phyloP scores from a whole-genome alignment of 2,113 vertebrate genomes.

The Rhombomys opimus region DNA sequence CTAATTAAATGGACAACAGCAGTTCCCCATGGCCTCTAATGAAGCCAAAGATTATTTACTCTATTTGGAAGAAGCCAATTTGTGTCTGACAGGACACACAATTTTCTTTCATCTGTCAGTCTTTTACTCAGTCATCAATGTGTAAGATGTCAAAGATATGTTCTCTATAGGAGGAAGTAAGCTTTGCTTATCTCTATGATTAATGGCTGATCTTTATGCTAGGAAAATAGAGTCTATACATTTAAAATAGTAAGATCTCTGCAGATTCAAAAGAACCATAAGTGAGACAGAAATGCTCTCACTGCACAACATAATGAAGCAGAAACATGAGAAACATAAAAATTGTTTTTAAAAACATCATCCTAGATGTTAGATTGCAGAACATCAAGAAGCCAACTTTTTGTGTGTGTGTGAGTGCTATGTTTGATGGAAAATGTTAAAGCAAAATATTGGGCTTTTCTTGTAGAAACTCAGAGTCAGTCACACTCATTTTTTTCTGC shows the following conservation, averaged over 20 bases:
- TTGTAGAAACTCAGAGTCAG: slow-evolving; percentile 69
- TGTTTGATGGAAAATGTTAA: slow-evolving; percentile 83
- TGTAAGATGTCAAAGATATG: slow-evolving; percentile 56
- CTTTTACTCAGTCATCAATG: slow-evolving; percentile 76
- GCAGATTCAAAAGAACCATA: slow-evolving; percentile 82
- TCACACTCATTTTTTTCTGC: slow-evolving; percentile 70
- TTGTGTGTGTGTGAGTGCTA: slow-evolving; percentile 32
- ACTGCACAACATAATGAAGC: slow-evolving; percentile 80
- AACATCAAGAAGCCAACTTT: slow-evolving; percentile 77
- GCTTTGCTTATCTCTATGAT: slow-evolving; percentile 83
- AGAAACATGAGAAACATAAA: slow-evolving; percentile 82
- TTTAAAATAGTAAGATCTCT: slow-evolving; percentile 81
- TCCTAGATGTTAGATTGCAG: slow-evolving; percentile 77
- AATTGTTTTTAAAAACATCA: slow-evolving; percentile 50
- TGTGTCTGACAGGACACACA: slow-evolving; percentile 62
- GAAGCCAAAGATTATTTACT: slow-evolving; percentile 68
- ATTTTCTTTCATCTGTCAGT: slow-evolving; percentile 77
- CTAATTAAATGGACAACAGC: slow-evolving; percentile 65
- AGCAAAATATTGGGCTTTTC: slow-evolving; percentile 82
- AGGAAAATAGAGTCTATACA: slow-evolving; percentile 81
- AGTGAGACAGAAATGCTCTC: slow-evolving; percentile 81
- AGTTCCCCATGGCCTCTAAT: slow-evolving; percentile 67
- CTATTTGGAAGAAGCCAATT: slow-evolving; percentile 74
- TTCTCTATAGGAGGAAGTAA: slow-evolving; percentile 76
- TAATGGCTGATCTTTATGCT: slow-evolving; percentile 82